Conservation (phyloP, 2,113 vertebrate species). For the Cochlearius cochlearius region DNA sequence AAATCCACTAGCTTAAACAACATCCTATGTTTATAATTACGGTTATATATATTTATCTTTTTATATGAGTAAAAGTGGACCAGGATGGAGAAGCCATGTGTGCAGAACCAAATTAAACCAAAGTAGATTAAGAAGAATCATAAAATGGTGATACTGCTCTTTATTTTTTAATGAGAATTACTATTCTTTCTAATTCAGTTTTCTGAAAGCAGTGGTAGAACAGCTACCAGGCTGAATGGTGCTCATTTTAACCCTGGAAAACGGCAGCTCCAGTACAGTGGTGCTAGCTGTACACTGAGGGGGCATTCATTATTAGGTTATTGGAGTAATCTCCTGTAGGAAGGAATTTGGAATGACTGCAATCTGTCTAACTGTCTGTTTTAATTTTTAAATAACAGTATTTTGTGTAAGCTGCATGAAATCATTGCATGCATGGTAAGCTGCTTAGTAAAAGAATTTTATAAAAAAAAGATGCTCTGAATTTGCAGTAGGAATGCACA, state of each 20-base stretch:
- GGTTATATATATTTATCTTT: background rate
- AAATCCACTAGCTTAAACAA: background rate
- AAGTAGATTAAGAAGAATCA: background rate
- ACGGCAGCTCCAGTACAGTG: background rate
- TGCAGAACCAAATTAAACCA: background rate
- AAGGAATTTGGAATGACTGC: conserved; percentile 17
- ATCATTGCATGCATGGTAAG: background rate
- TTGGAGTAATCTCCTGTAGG: background rate
- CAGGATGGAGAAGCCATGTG: background rate
- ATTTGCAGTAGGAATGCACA: background rate
- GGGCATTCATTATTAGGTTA: background rate
- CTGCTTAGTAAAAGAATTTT: background rate
- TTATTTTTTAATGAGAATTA: background rate
- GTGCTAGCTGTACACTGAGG: background rate
- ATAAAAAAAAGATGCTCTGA: background rate
- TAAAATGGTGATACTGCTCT: background rate
- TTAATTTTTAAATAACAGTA: conserved; percentile 21
- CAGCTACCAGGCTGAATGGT: background rate
- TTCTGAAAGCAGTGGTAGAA: background rate
- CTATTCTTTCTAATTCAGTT: background rate
- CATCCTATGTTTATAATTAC: background rate
- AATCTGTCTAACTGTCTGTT: conserved; percentile 3
- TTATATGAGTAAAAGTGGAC: background rate
- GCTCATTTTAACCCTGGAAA: background rate
- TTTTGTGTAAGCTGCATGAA: conserved; percentile 4